Conservation (phyloP, 2,888 invertebrate species). For the Minunthozetes semirufus region DNA sequence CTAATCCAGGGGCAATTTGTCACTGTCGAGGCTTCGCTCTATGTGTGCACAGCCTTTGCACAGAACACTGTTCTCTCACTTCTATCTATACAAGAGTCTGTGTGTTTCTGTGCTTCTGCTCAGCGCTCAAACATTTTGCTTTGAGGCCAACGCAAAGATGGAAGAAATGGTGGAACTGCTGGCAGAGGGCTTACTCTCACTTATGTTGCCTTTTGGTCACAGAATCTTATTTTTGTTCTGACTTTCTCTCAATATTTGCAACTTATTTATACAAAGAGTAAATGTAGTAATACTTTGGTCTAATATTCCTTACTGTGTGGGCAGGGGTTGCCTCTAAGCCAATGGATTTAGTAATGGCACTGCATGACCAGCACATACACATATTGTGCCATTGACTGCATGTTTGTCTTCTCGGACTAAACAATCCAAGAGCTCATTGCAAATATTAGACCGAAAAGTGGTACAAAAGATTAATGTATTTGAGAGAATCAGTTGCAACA, state of each 20-base stretch:
- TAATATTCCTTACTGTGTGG: slow-evolving; percentile 18
- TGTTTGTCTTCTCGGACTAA: slow-evolving; percentile 20
- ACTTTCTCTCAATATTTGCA: slow-evolving; percentile 27
- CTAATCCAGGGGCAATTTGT: slow-evolving; percentile 39
- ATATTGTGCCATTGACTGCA: not conserved
- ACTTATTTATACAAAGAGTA: slow-evolving; percentile 18
- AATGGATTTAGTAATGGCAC: slow-evolving; percentile 22
- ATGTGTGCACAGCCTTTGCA: not conserved
- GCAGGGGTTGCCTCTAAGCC: slow-evolving; percentile 26
- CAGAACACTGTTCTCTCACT: too few relatives aligned
- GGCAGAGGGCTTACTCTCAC: not conserved
- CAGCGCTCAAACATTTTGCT: slow-evolving; percentile 25
- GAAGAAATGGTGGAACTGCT: slow-evolving; percentile 16
- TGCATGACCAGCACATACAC: not conserved
- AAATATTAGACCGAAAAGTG: slow-evolving; percentile 30
- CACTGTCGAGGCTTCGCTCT: slow-evolving; percentile 33
- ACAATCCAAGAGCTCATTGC: slow-evolving; percentile 17
- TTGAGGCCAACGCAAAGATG: slow-evolving; percentile 12
- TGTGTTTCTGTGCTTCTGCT: slow-evolving; percentile 18
- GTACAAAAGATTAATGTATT: slow-evolving; percentile 28
- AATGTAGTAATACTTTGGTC: slow-evolving; percentile 22
- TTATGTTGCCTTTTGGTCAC: not conserved
- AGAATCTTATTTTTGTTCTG: not conserved
- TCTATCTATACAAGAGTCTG: not conserved
- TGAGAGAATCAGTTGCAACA: not conserved